Evolutionary conservation across 2,113 vertebrate species (phyloP), one percentile per base, ranked within the genome.

Genomic region (Grammomys dolichurus): DNA sequence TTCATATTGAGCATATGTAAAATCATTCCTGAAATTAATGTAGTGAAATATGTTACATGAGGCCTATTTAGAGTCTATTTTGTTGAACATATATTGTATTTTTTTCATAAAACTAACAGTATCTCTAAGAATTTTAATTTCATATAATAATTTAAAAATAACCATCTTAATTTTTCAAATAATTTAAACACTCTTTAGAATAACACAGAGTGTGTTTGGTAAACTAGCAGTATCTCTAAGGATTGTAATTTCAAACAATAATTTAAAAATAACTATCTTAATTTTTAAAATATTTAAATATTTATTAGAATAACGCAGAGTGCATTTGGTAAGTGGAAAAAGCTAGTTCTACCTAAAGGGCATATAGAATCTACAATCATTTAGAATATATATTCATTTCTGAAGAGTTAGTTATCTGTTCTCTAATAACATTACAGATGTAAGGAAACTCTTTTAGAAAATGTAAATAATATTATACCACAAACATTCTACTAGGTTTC

Each of bases 1-100:
- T 80, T 7, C 43, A 36, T 70, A 89, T 10, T 40, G 94, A 80
- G 17, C 43, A 89, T 78, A 89, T 72, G 13, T 51, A 87, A 94
- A 96, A 67, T 63, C 14, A 91, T 87, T 60, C 22, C 51, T 95
- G 6, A 46, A 46, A 92, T 89, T 24, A 33, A 48, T 80, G 48
- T 67, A 80, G 31, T 40, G 89, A 3, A 82, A 70, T 72, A 17
- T 40, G 10, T 69, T 77, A 73, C 17, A 58, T 20, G 3, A 73
- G 4, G 7, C 2, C 4, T 87, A 7, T 46, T 95, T 90, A 60
- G 82, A 60, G 20, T 88, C 20, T 78, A 13, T 46, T 95, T 56
- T 96, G 90, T 97, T 24, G n/a, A 93, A 87, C 16, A 87, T 2
- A 81, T 51, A 82, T 51, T 94, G 9, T 20, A 78, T 17, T 78